Conservation (phyloP, 2,113 vertebrate genomes). For the Dicerorhinus sumatrensis region DNA sequence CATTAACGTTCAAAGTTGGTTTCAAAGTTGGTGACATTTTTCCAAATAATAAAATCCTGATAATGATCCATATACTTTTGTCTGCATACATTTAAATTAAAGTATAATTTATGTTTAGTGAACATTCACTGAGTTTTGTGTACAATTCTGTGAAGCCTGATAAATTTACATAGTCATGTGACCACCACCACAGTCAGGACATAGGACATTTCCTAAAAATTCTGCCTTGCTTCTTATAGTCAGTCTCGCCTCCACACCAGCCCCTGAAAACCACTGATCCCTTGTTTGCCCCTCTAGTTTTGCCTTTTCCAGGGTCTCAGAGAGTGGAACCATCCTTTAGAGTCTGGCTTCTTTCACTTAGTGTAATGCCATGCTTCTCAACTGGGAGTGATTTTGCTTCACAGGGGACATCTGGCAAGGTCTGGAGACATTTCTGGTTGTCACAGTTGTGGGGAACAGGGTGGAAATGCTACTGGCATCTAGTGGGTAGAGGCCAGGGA, state of each 20-base stretch:
- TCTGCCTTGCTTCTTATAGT: fast-evolving
- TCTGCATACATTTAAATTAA: neutral
- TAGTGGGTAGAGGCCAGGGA: neutral
- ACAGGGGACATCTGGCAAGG: neutral
- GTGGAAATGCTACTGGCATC: neutral
- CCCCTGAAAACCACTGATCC: neutral
- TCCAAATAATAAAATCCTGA: neutral
- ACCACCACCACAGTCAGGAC: fast-evolving
- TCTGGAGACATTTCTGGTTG: neutral
- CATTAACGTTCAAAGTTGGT: neutral
- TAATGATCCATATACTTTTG: neutral
- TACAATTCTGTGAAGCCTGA: neutral
- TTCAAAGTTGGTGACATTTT: neutral
- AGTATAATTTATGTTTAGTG: neutral
- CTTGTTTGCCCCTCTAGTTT: neutral
- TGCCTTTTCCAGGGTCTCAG: neutral
- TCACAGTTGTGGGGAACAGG: fast-evolving
- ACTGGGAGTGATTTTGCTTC: neutral
- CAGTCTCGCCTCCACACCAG: no score
- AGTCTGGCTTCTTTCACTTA: neutral
- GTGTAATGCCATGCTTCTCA: neutral
- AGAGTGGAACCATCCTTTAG: neutral
- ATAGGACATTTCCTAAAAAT: neutral
- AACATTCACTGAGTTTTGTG: neutral
- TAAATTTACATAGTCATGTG: neutral